Base-by-base conservation (phyloP, 2,888 invertebrate species). In the Papilio elwesi region DNA sequence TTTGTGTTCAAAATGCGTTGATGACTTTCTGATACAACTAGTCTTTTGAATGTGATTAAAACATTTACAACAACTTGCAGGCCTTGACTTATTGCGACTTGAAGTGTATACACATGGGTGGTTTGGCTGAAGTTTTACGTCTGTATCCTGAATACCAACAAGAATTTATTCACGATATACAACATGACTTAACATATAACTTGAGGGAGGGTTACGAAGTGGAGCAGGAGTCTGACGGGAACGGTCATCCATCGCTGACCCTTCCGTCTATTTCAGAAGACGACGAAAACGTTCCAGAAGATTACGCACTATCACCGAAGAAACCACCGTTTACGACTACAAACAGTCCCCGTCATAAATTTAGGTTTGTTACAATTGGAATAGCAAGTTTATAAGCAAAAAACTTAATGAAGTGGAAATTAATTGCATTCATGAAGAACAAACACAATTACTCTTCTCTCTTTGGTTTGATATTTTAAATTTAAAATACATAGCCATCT, bases 11-110 rank as follows among this genome's bases (percentile, higher is more conserved):
- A 26, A 26, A 26, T 26, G 4, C 1, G 26, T 26, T 43, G 6
- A 43, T 6, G 0, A 5, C 43, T 43, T 43, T 43, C 43, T 43
- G 26, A 26, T 26, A 26, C 26, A 26, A 1, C 26, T 26, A 26
- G 26, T 26, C 26, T 26, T 26, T 26, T 26, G 26, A 26, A 71
- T 66, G 55, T 26, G 57, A 55, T 59, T 15, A 49, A 51, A 68
- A 71, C 71, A 26, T 52, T 68, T 55, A 76, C 72, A 76, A 74
- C 62, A 36, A 66, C 15, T 77, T 81, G 69, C 93, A 96, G 94
- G 98, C 98, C 52, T 94, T 99, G 70, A 99, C 99, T 59, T 99
- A 99, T 91, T 99, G 99, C 90, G 99, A 99, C 92, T 94, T 99
- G 74, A 98, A 99, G 92, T 98, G 98, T 90, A 97, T 99, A 78